Evolutionary conservation across 1,140 invertebrate species (phyloP), one percentile per base, ranked within the genome.

Genomic region (Ceratoteleas bidentatus): DNA sequence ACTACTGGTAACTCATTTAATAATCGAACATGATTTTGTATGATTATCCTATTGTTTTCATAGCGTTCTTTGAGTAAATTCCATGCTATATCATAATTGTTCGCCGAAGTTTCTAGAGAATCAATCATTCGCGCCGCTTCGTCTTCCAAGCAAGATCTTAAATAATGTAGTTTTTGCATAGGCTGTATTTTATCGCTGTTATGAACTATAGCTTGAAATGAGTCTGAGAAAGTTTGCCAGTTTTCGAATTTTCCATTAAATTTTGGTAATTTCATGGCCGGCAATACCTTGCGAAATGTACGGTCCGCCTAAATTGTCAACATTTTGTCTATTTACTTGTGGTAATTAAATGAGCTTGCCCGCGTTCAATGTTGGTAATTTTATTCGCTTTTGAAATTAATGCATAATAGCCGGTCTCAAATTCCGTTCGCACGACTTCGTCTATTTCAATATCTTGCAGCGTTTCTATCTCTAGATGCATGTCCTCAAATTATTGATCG

Each of bases 171-270:
- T n/a, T n/a, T n/a, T n/a, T n/a, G n/a, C n/a, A n/a, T n/a, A n/a
- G n/a, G n/a, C n/a, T n/a, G n/a, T n/a, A n/a, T n/a, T n/a, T n/a
- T n/a, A n/a, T n/a, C 34, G 34, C 34, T 36, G 34, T 53, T 10
- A 34, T 64, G 47, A 10, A 64, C 16, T 61, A 65, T 74, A 77
- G 78, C 58, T 43, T 58, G 70, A 69, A 78, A 83, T 0, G 57
- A 75, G 49, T 83, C 78, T 9, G 60, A 65, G 74, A 82, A 84
- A 60, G 15, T 54, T 43, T 58, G 13, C 72, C 80, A 85, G 13
- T 82, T 60, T 32, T 77, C 69, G 11, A 58, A 68, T 54, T 72
- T 62, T 24, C 83, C 80, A 43, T 75, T 16, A 32, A 83, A 83
- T 36, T 53, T 60, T 6, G 83, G 83, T n/a, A 79, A 43, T 36